Evolutionary conservation across 2,888 invertebrate genomes (phyloP), one percentile per base, ranked within the genome.

Genomic region (Ormyrus rosae): DNA sequence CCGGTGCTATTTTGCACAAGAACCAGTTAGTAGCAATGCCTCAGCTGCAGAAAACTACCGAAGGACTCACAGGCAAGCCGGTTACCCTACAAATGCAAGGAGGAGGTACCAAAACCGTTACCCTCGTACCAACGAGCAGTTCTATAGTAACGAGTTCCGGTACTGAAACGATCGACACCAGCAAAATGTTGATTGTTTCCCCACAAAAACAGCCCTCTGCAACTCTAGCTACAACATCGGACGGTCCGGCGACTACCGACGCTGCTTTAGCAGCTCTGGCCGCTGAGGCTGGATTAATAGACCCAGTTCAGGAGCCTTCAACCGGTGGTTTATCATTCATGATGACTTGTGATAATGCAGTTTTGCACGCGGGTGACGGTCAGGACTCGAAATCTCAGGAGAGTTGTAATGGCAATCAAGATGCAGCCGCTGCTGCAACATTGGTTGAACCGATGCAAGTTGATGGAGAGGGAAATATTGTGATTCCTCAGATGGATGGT

Each of bases 31-130:
- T 91, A 46, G 89, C 90, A 4, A 86, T 91, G 85, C 91, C 91
- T 6, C 90, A 90, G 67, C 88, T 89, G 11, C 91, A 91, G 78
- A 91, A 90, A 67, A 85, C 87, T 7, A 85, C 92, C 94, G 48
- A 94, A 94, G 58, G 34, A 34, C 34, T 67, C 79, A 92, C 95
- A 81, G 94, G 94, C 0, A 95, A 95, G 89, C 94, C 95, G 19
- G 94, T 95, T 2, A 95, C 95, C 0, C 93, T 95, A 60, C 94
- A 94, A 90, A 93, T 95, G 92, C 93, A 94, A 13, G 92, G 93
- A 34, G 91, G 92, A 58, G 92, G 92, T 45, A 92, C 93, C 68
- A 94, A 95, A 90, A 94, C 94, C 0, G 92, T 94, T 0, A 94
- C 94, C 0, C 91, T 94, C 48, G 92, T 94, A 74, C 92, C 90